phyloP scores from a whole-genome alignment of 2,797 vertebrate genomes.

The Clarias laeviceps region DNA sequence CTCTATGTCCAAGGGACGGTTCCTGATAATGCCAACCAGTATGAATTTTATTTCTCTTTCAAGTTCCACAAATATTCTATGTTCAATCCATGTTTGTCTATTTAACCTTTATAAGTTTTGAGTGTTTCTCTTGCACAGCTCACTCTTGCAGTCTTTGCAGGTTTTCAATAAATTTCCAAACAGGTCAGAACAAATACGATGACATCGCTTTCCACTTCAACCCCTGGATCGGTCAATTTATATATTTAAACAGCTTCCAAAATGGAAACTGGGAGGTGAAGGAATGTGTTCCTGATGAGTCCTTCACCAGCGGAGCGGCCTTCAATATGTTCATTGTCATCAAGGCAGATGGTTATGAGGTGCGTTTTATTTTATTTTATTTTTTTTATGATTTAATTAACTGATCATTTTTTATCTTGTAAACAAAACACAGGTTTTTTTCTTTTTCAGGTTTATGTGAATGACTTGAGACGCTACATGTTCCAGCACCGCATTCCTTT shows the following conservation, averaged over 20 bases:
- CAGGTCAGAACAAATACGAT: constrained; percentile 23
- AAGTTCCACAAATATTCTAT: neutral
- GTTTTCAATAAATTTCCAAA: constrained; percentile 40
- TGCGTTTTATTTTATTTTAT: too few relatives aligned
- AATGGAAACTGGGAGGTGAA: constrained; percentile 23
- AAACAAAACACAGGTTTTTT: too few relatives aligned
- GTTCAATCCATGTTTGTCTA: neutral
- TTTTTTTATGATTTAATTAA: neutral
- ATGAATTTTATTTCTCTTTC: constrained; percentile 9
- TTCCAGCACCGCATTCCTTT: constrained; percentile 38
- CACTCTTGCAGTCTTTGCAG: constrained; percentile 1
- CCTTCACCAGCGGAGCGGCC: neutral
- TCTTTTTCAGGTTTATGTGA: constrained; percentile 32
- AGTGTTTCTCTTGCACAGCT: neutral
- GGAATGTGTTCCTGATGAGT: constrained; percentile 6
- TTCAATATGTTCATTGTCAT: constrained; percentile 32
- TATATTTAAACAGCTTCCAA: constrained; percentile 24
- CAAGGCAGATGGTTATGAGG: constrained; percentile 28
- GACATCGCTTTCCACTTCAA: constrained; percentile 44
- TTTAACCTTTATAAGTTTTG: neutral
- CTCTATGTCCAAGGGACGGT: constrained; percentile 20
- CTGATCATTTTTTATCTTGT: neutral
- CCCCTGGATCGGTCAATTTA: neutral
- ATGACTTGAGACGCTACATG: constrained; percentile 8
- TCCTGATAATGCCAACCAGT: constrained; percentile 16